Percentiles rank a stretch among this genome's conserved stretches.
Evolutionary conservation across 2,797 vertebrate genomes (phyloP).

Genomic region (Neopelma chrysocephalum): DNA sequence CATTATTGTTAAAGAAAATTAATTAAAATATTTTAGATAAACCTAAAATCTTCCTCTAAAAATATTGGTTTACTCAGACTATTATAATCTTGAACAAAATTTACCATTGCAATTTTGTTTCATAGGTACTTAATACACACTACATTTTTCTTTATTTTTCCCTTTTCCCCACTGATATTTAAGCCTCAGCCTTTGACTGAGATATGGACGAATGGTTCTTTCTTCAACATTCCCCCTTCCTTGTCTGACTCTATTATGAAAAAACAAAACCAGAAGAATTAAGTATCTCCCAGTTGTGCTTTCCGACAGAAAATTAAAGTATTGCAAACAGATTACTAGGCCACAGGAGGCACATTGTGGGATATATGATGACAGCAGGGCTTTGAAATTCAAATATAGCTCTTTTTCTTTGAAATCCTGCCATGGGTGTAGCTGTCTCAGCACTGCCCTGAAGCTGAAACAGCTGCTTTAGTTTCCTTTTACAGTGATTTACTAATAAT

Average conservation of each 20-base stretch:
- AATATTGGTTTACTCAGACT: not conserved
- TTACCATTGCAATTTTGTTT: not conserved
- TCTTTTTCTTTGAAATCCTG: slow-evolving; percentile 64
- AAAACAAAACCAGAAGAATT: slow-evolving; percentile 54
- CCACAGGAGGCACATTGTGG: slow-evolving; percentile 53
- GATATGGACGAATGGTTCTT: not conserved
- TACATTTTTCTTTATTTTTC: not conserved
- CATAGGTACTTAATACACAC: not conserved
- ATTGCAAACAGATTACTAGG: slow-evolving; percentile 63
- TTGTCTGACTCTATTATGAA: slow-evolving; percentile 25
- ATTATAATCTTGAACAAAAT: not conserved
- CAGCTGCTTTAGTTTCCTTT: slow-evolving; percentile 58
- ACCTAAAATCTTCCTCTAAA: not conserved
- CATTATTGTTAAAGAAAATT: not conserved
- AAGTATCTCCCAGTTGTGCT: slow-evolving; percentile 38
- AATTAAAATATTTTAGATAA: not conserved
- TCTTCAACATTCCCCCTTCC: not conserved
- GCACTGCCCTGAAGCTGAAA: slow-evolving; percentile 51
- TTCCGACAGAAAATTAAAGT: slow-evolving; percentile 62
- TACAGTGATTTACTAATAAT: slow-evolving; percentile 48
- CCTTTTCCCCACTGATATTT: not conserved
- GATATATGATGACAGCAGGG: slow-evolving; percentile 37
- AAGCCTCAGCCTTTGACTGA: not conserved
- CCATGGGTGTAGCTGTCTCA: slow-evolving; percentile 39
- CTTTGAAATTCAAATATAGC: slow-evolving; percentile 70